Evolutionary conservation across 2,113 vertebrate genomes (phyloP), one percentile per base, ranked within the genome.

Genomic region (Strigops habroptila): DNA sequence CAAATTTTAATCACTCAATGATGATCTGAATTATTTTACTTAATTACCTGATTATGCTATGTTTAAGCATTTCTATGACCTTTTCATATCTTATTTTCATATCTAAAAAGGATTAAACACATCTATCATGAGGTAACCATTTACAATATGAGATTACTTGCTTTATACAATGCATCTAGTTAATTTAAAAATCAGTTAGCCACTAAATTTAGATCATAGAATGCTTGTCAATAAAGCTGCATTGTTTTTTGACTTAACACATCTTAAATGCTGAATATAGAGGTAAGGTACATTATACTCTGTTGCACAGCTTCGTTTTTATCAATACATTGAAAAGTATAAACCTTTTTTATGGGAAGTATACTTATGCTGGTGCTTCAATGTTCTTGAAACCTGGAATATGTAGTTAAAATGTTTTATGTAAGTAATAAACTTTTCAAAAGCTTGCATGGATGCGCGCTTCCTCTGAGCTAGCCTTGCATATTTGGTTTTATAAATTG

Each of bases 11-110:
- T 94, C 59, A 90, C 46, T 88, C 53, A 82, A 39, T 82, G 39
- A 93, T 81, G 46, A 88, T 90, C 59, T 79, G 87, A 95, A 95
- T 93, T 95, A 90, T 94, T n/a, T 88, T 77, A 92, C 48, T 95
- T 96, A 89, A 95, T 95, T 95, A 92, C 44, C 41, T 94, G 87
- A 96, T 95, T 92, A 95, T 94, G 78, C 14, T 94, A 52, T 69
- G 30, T 90, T 95, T 91, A 95, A 95, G 74, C n/a, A 86, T 73
- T 92, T 82, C 78, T 86, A 65, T 95, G 94, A 95, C 94, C 78
- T 96, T 95, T 95, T 91, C 78, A 18, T 87, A 78, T 73, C 78
- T 46, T 73, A 95, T 95, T 95, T 95, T 95, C 70, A 39, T 90
- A 90, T 69, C 67, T 82, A 73, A 82, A 95, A 91, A 65, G 49